Percentiles rank a stretch among this genome's conserved stretches.
Conservation (phyloP, 1,140 invertebrate genomes). For the Campoletis sonorensis region DNA sequence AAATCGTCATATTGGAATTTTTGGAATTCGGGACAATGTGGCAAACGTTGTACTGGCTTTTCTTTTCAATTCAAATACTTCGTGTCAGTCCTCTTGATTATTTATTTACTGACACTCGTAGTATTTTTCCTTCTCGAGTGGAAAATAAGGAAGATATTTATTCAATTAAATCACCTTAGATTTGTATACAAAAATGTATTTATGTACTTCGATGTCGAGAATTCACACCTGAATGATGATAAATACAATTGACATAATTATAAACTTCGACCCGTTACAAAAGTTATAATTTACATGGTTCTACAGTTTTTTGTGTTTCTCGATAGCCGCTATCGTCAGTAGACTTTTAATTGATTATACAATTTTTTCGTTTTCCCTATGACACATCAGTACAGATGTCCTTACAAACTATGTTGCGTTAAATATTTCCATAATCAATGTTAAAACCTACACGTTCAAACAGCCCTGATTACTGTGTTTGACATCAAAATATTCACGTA, state of each 20-base stretch:
- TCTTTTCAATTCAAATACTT: no score
- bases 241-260: not conserved
- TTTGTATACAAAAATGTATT: constrained; percentile 1
- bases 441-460: not conserved
- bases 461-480: constrained; percentile 27
- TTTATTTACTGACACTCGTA: not conserved
- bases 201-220: not conserved
- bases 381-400: no score
- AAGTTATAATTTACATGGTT: no score
- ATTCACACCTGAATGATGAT: not conserved
- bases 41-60: no score
- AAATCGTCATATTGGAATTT: no score
- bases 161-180: constrained; percentile 21
- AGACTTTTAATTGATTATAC: no score
- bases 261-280: no score
- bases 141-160: constrained; percentile 60
- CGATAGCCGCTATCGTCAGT: no score
- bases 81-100: no score
- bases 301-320: no score
- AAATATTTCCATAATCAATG: not conserved
- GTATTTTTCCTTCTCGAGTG: constrained; percentile 23
- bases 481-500: constrained; percentile 2
- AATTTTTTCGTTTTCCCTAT: no score
- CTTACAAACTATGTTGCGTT: not conserved
- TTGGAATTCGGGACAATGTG: no score